Base-by-base conservation (phyloP, 2,888 invertebrate genomes). In the Ornithoptera priamus region DNA sequence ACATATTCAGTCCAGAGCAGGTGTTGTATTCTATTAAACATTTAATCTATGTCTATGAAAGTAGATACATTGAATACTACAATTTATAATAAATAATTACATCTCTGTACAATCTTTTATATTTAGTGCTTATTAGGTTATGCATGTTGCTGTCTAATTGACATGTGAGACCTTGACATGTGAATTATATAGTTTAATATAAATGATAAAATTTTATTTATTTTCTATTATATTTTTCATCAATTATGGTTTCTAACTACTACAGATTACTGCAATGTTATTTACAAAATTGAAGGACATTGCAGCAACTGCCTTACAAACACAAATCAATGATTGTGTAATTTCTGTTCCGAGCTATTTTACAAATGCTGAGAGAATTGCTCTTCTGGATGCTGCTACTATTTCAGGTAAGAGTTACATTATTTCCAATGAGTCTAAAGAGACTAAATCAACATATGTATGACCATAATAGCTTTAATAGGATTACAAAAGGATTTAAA, bases 211-310 rank as follows among this genome's bases (percentile, higher is more conserved):
- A 15, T 58, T 59, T 64, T 67, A 12, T 39, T 30, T 8, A 12
- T 1, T 20, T 18, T 57, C 3, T 18, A 24, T 18, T 18, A 56
- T 30, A 42, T 65, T 42, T 22, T 36, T 57, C 24, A 18, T 53
- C 39, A 10, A 50, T 6, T 57, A 18, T 36, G 2, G 50, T 72
- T 65, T 81, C 53, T 53, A 50, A 50, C 50, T 46, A 50, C n/a
- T 81, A 70, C 81, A 92, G 93, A 95, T 99, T 77, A 96, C 98
- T 61, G 99, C 98, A 20, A 99, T 99, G 97, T 93, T 99, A 75
- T 95, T 99, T 77, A 99, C 99, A 53, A 99, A 99, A 90, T 93
- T 99, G 74, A 99, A 98, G 90, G 97, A 98, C 79, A 96, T 95
- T 74, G 97, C 99, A 39, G 96, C 97, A 74, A 94, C 91, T 76